These are phyloP conservation scores for Resseliella maxima DNA, from an alignment of 2,888 invertebrate genomes.

Conservation along the genomic window DNA sequence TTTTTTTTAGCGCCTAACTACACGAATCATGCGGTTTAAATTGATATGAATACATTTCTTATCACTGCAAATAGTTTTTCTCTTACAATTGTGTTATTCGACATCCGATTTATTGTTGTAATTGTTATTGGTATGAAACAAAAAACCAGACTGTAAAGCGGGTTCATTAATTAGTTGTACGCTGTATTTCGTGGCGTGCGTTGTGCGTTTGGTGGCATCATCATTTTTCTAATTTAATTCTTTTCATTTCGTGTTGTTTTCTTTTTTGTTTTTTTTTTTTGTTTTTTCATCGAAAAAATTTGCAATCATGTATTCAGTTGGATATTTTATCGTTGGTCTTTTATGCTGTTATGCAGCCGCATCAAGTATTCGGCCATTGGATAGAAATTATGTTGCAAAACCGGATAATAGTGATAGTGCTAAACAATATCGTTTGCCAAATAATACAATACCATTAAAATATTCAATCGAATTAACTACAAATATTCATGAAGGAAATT, in stretches of 20 bases:
- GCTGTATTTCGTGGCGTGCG: background rate
- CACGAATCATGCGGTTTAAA: background rate
- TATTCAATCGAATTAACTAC: slow-evolving; percentile 70
- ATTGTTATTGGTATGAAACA: too few relatives aligned
- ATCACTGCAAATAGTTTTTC: slow-evolving; percentile 29
- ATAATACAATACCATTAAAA: slow-evolving; percentile 68
- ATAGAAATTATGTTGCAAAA: background rate
- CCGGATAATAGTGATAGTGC: background rate
- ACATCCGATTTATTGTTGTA: too few relatives aligned
- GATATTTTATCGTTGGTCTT: background rate
- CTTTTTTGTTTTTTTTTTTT: background rate
- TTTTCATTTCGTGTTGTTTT: background rate
- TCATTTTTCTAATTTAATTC: too few relatives aligned
- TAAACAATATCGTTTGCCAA: slow-evolving; percentile 69
- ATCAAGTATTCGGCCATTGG: background rate
- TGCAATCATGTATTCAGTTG: background rate
- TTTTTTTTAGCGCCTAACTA: background rate
- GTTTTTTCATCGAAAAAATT: background rate
- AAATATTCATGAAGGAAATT: slow-evolving; percentile 66
- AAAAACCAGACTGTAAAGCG: too few relatives aligned
- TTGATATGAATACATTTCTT: background rate
- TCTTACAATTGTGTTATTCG: too few relatives aligned
- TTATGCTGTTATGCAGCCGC: background rate
- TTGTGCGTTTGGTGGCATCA: too few relatives aligned
- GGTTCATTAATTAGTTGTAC: background rate